Base-by-base conservation (phyloP, 2,888 invertebrate genomes). In the Polyommatus icarus region DNA sequence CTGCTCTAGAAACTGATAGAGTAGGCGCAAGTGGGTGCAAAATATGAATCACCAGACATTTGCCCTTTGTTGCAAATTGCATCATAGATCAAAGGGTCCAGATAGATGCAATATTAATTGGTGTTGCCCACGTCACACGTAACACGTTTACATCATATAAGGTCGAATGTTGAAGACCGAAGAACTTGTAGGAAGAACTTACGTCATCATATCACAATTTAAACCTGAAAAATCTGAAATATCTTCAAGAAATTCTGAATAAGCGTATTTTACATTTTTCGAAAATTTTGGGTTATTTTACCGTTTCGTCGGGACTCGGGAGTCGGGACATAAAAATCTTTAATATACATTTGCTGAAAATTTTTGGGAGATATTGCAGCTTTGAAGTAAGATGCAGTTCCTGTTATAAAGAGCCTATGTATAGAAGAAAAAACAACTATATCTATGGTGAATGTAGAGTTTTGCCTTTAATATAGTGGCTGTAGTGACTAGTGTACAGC, bases 11-110 rank as follows among this genome's bases (percentile, higher is more conserved):
- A 67, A 67, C 29, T 67, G 15, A 29, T 12, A 32, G 29, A 67
- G 67, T 15, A 29, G 67, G 29, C 15, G 67, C 67, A 15, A 29
- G 67, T 67, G 67, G 67, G 67, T 1, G 67, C 15, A 18, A 61
- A 24, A 67, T 32, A 32, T 15, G 67, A 67, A 29, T 29, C 24
- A 67, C 29, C 10, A 32, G 67, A 32, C 29, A 15, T 67, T 29
- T 67, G 67, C 67, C 67, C 29, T 67, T 32, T 67, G 67, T 18
- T 32, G 2, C 61, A 4, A 32, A 67, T 67, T 67, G 67, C 67
- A 32, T 67, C 67, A 67, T 67, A 67, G 67, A 67, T 67, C 67
- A 67, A 67, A 67, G 67, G 67, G 15, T 20, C 15, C 67, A 67
- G 29, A 29, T 67, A 67, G 29, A 67, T 67, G 67, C 67, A 67